Conservation (phyloP, 2,888 invertebrate species). For the Antheraea assamensis region DNA sequence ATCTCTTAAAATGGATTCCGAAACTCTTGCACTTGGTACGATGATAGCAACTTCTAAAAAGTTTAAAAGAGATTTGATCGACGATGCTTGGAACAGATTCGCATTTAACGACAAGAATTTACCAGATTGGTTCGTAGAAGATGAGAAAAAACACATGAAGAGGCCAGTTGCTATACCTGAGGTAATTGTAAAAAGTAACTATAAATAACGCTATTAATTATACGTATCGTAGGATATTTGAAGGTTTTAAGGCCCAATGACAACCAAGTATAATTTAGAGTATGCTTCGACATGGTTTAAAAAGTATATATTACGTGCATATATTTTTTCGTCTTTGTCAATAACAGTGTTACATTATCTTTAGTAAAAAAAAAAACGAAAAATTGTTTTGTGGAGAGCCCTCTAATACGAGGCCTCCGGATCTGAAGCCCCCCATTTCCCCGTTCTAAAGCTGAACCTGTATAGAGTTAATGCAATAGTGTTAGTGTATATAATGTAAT, state of each 20-base stretch:
- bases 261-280: too few species aligned
- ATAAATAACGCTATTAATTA: too few species aligned
- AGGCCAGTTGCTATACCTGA: conserved; percentile 92
- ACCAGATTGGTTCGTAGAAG: conserved; percentile 97
- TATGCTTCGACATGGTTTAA: too few species aligned
- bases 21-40: conserved; percentile 96
- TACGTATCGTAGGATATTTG: too few species aligned
- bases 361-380: too few species aligned
- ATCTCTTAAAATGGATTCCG: conserved; percentile 89
- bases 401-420: too few species aligned
- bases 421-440: neutral
- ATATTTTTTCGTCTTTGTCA: too few species aligned
- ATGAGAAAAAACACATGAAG: conserved; percentile 95
- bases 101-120: conserved; percentile 95
- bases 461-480: neutral
- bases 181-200: conserved; percentile 45
- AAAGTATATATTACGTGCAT: too few species aligned
- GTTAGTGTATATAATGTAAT: neutral
- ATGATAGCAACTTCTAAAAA: conserved; percentile 95
- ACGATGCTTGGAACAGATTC: conserved; percentile 96
- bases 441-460: neutral
- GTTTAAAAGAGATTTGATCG: conserved; percentile 93
- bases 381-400: too few species aligned
- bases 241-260: too few species aligned
- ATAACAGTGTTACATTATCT: too few species aligned